Evolutionary conservation across 2,113 vertebrate species (phyloP).

Genomic region (Hystrix brachyura): DNA sequence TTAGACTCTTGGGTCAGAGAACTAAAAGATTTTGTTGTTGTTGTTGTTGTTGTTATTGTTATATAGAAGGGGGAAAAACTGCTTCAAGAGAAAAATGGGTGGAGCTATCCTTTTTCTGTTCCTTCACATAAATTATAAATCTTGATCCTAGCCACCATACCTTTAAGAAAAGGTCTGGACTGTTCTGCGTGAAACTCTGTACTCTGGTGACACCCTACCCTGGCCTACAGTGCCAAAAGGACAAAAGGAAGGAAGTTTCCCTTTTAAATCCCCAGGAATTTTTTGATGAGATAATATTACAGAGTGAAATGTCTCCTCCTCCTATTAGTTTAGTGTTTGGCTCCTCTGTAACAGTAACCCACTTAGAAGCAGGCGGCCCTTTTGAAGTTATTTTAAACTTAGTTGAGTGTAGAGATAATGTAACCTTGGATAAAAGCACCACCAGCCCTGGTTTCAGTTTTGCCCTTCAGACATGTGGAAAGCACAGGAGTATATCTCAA

Average conservation of each 20-base stretch:
- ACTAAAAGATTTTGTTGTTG: conserved; percentile 53
- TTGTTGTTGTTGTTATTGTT: conserved; percentile 54
- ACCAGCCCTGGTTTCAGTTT: conserved; percentile 79
- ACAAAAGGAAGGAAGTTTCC: conserved; percentile 85
- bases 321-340: conserved; percentile 73
- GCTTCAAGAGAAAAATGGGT: conserved; percentile 66
- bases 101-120: conserved; percentile 45
- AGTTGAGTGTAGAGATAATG: conserved; percentile 76
- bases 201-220: conserved; percentile 53
- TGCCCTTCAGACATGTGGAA: conserved; percentile 79
- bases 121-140: conserved; percentile 67
- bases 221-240: conserved; percentile 41
- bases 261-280: conserved; percentile 82
- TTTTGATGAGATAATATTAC: conserved; percentile 85
- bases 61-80: conserved; percentile 22
- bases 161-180: conserved; percentile 73
- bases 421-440: conserved; percentile 85
- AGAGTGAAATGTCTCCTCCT: conserved; percentile 76
- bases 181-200: conserved; percentile 54
- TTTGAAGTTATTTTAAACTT: conserved; percentile 87
- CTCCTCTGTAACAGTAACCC: conserved; percentile 86
- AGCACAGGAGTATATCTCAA: conserved; percentile 75
- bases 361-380: conserved; percentile 82
- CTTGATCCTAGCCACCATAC: conserved; percentile 41
- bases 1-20: conserved; percentile 40